Percentiles rank a stretch among this genome's conserved stretches.
These are phyloP conservation scores for Chrysoperla carnea DNA, from an alignment of 1,140 invertebrate species.

Conservation along the genomic window DNA sequence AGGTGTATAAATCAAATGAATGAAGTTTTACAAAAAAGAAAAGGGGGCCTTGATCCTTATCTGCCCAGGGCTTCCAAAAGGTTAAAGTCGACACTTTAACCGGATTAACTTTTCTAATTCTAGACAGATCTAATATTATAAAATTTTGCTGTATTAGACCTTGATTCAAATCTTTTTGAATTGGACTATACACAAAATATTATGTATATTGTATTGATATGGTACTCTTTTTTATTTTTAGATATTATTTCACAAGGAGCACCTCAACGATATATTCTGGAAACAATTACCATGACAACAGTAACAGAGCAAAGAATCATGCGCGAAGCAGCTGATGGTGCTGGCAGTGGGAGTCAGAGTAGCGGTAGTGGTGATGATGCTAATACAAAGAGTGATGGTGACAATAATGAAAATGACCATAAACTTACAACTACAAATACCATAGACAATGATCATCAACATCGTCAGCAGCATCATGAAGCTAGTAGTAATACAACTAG, in stretches of 20 bases:
- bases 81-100: too few species aligned
- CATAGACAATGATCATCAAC: neutral
- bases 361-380: neutral
- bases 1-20: too few species aligned
- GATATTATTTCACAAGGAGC: neutral
- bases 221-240: neutral
- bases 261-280: constrained; percentile 39
- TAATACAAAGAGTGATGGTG: neutral
- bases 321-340: constrained; percentile 24
- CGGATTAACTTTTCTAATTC: too few species aligned
- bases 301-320: constrained; percentile 43
- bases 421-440: neutral
- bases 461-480: neutral
- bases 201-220: too few species aligned
- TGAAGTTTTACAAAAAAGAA: too few species aligned
- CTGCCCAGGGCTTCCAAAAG: too few species aligned
- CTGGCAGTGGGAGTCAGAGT: constrained; percentile 3
- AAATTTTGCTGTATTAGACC: too few species aligned
- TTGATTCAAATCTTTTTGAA: too few species aligned
- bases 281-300: constrained; percentile 49
- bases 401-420: neutral
- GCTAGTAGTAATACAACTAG: neutral
- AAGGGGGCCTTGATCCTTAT: too few species aligned
- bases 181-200: too few species aligned
- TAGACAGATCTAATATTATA: too few species aligned